These are phyloP conservation scores for Spinus olivaceus DNA, from an alignment of 2,797 vertebrate species.

Conservation along the genomic window DNA sequence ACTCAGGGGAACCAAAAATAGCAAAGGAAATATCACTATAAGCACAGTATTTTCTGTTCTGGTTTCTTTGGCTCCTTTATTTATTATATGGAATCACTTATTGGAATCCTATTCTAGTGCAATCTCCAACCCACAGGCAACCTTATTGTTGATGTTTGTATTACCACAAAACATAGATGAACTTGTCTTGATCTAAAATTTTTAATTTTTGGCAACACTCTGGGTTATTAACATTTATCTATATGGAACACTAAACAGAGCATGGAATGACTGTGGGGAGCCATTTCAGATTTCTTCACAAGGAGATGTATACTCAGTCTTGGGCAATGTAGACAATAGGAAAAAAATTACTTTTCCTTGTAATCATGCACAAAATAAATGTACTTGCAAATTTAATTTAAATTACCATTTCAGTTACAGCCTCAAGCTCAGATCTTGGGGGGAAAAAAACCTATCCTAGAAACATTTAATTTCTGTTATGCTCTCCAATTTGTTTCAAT, in stretches of 20 bases:
- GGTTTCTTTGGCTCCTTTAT: background rate
- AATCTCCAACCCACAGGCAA: background rate
- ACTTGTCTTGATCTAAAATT: background rate
- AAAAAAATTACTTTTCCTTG: background rate
- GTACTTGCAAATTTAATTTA: background rate
- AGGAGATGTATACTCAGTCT: background rate
- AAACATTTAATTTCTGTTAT: conserved; percentile 4
- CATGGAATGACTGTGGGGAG: background rate
- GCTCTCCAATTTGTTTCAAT: conserved; percentile 3
- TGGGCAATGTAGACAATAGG: background rate
- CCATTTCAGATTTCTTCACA: background rate
- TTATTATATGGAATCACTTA: background rate
- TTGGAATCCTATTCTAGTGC: background rate
- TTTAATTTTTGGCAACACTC: background rate
- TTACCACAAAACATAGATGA: background rate
- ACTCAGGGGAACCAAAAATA: background rate
- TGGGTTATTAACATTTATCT: background rate
- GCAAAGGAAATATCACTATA: background rate
- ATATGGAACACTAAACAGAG: background rate
- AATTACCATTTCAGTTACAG: background rate
- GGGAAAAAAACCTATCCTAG: background rate
- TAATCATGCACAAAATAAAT: background rate
- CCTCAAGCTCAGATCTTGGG: background rate
- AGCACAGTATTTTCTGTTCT: background rate
- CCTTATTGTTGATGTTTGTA: background rate